Evolutionary conservation across 2,797 vertebrate genomes (phyloP), one percentile per base, ranked within the genome.

Genomic region (Agapornis canus): DNA sequence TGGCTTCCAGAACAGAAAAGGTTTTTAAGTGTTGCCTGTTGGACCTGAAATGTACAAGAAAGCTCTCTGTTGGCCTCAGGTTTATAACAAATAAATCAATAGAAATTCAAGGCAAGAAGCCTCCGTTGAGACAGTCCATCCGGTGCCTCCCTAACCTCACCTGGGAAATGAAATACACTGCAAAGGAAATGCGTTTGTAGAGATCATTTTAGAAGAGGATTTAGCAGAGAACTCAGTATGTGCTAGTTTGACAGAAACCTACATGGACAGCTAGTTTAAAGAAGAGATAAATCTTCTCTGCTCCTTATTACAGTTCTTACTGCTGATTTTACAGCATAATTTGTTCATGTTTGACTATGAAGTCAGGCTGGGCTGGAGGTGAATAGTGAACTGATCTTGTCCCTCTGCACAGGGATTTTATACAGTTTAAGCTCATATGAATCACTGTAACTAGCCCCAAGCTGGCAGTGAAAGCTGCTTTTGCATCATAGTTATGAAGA

Each of bases 201-300:
- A 82, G 37, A 64, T 95, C 60, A 29, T 90, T 92, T 89, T 60
- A 68, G 43, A n/a, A n/a, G 52, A 64, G n/a, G 57, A 78, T 86
- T 92, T 86, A 82, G 78, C 39, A 47, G 64, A 82, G 78, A 68
- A 57, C 37, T 89, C 45, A 17, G 40, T 54, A 7, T 6, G 2
- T 52, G 45, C 51, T 85, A 31, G 75, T 85, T 87, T 3, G 0
- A 85, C 45, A 59, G 78, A 96, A 72, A 56, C 43, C 39, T 83
- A 43, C 60, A 21, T 35, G 73, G 76, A 59, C 80, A 83, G 66
- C 63, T 77, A 63, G 84, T 93, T 93, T 94, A 86, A 91, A 88
- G 89, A 79, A 63, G 40, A 39, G 81, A 66, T 95, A 92, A 91
- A 94, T 91, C 79, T 94, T 91, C 43, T 59, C 40, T 68, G 42